Percentiles rank a stretch among this genome's conserved stretches.
These are phyloP conservation scores for Mastigias papua DNA, from an alignment of 30 jellyfish, hydroid and myxozoan species.

Conservation along the genomic window DNA sequence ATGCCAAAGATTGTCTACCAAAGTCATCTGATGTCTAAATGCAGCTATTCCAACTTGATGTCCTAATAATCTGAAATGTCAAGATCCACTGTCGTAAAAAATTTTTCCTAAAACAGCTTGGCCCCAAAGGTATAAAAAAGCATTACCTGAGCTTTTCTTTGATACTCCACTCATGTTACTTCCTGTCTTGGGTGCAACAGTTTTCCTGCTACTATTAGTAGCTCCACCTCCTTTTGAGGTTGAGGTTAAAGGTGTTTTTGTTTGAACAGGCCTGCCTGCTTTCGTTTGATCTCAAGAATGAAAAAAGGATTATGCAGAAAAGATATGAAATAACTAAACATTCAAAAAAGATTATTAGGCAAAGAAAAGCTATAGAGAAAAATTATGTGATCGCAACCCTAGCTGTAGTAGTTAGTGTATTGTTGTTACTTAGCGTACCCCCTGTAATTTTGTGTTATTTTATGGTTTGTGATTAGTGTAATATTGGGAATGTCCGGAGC, in stretches of 20 bases:
- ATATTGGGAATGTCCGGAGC: too few species aligned
- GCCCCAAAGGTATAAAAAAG: too few species aligned
- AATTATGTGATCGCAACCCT: not conserved
- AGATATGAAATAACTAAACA: not conserved
- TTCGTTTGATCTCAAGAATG: not conserved
- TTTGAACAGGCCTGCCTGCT: conserved; percentile 1
- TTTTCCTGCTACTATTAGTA: not conserved
- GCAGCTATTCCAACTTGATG: too few species aligned
- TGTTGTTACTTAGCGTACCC: too few species aligned
- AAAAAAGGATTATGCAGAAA: not conserved
- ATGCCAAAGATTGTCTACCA: too few species aligned
- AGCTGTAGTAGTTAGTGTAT: too few species aligned
- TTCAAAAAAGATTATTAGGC: not conserved
- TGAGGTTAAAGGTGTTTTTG: not conserved
- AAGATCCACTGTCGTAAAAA: too few species aligned
- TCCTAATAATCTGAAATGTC: too few species aligned
- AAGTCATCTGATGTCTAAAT: too few species aligned
- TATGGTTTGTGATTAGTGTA: too few species aligned
- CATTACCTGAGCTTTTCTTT: not conserved
- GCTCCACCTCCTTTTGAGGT: not conserved
- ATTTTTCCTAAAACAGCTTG: too few species aligned
- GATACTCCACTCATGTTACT: not conserved
- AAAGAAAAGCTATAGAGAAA: not conserved
- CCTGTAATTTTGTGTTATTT: too few species aligned
- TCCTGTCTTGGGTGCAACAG: not conserved